Conservation (phyloP, 2,888 invertebrate species). For the Drosophila neonasuta region DNA sequence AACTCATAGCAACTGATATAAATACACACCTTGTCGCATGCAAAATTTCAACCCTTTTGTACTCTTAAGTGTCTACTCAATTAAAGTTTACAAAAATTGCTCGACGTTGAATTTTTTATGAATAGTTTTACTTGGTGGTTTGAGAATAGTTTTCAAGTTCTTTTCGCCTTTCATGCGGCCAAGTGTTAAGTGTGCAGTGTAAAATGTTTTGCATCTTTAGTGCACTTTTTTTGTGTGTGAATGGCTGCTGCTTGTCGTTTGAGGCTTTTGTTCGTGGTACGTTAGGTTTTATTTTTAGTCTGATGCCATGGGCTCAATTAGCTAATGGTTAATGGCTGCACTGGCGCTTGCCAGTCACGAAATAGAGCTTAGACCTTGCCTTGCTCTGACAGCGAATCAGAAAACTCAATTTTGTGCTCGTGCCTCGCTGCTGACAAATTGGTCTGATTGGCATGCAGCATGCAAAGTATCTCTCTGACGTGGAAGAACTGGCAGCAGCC, state of each 20-base stretch:
- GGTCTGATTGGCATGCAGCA: conserved; percentile 56
- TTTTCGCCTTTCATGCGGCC: neutral
- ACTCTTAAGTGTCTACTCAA: neutral
- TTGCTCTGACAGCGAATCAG: conserved; percentile 3
- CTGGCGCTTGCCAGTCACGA: conserved; percentile 43
- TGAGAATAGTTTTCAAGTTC: conserved; percentile 24
- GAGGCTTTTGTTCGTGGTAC: conserved; percentile 44
- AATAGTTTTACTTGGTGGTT: conserved; percentile 2
- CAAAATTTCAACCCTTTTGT: neutral
- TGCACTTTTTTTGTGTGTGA: conserved; percentile 9
- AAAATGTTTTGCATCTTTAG: conserved; percentile 23
- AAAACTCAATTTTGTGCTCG: conserved; percentile 47
- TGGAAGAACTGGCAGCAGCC: conserved; percentile 1
- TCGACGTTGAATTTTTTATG: conserved; percentile 23
- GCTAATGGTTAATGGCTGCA: conserved; percentile 54
- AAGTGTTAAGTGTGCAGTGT: conserved; percentile 27
- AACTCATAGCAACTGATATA: neutral
- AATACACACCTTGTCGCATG: too few species aligned
- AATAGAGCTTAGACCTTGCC: conserved; percentile 43
- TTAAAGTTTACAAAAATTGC: conserved; percentile 26
- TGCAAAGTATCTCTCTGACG: neutral
- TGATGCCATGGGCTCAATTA: conserved; percentile 56
- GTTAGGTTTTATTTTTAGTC: conserved; percentile 8
- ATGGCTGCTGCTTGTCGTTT: conserved; percentile 3
- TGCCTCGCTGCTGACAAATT: conserved; percentile 44